phyloP scores from a whole-genome alignment of 1,140 invertebrate genomes.

The Aphaenogaster floridana region DNA sequence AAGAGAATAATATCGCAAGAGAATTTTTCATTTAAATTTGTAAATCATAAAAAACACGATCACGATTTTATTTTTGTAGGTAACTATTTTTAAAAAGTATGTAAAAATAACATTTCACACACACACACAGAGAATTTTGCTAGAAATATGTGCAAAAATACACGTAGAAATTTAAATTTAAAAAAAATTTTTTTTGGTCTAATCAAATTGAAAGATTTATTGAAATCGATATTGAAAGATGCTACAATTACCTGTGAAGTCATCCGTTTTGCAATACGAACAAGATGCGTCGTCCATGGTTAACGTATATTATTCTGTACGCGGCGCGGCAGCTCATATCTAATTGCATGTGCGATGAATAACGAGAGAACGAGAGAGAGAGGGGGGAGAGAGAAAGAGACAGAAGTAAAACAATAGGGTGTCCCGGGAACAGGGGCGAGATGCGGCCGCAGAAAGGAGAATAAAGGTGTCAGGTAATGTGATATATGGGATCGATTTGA shows the following conservation, averaged over 20 bases:
- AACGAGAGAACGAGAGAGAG: constrained; percentile 19
- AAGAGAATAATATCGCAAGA: not conserved
- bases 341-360: constrained; percentile 30
- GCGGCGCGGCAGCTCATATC: constrained; percentile 21
- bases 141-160: not conserved
- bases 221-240: constrained; percentile 18
- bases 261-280: not conserved
- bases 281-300: not conserved
- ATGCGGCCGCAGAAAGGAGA: constrained; percentile 71
- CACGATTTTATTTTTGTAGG: not conserved
- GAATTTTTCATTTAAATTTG: not conserved
- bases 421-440: constrained; percentile 45
- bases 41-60: not conserved
- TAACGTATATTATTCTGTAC: constrained; percentile 51
- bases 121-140: too few relatives aligned
- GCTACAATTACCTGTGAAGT: constrained; percentile 1
- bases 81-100: not conserved
- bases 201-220: constrained; percentile 1
- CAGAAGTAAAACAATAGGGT: constrained; percentile 66
- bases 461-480: constrained; percentile 77
- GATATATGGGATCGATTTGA: constrained; percentile 78
- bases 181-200: not conserved
- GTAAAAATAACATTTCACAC: not conserved
- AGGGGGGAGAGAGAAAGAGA: constrained; percentile 17
- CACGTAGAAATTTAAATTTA: not conserved